Percentiles rank a stretch among this genome's conserved stretches.
Evolutionary conservation across 2,888 invertebrate species (phyloP).

Genomic region (Hylaea fasciaria): DNA sequence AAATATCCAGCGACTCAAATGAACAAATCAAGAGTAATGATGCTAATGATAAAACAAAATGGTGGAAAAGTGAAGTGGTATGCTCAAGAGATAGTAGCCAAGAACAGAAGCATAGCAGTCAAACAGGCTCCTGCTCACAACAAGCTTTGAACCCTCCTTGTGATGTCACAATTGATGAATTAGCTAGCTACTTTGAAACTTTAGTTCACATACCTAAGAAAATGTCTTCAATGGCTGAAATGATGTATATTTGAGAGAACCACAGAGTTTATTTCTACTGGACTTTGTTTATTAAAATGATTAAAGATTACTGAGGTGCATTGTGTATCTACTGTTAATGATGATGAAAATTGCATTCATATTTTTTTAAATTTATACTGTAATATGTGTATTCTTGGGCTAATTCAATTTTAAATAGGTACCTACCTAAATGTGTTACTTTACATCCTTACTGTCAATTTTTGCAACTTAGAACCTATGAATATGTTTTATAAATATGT

Average conservation of each 20-base stretch:
- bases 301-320: constrained; percentile 2
- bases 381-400: too few relatives aligned
- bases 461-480: too few relatives aligned
- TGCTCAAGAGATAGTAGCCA: constrained; percentile 50
- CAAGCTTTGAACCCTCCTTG: constrained; percentile 90
- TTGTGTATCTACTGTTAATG: constrained; percentile 4
- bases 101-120: constrained; percentile 59
- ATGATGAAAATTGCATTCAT: constrained; percentile 16
- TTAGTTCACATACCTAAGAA: constrained; percentile 98
- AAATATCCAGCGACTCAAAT: constrained; percentile 63
- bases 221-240: constrained; percentile 99
- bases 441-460: too few relatives aligned
- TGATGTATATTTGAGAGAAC: constrained; percentile 95
- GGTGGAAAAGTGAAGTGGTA: constrained; percentile 66
- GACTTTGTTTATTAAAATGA: constrained; percentile 7
- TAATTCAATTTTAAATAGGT: neutral
- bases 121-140: constrained; percentile 88
- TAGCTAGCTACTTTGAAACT: constrained; percentile 98
- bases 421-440: too few relatives aligned
- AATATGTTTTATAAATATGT: too few relatives aligned
- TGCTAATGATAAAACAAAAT: constrained; percentile 55
- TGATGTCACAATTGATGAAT: constrained; percentile 96
- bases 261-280: constrained; percentile 3
- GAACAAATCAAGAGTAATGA: constrained; percentile 43
- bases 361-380: neutral